These are phyloP conservation scores for Mesorhabditis sp. DNA, from an alignment of 2,888 invertebrate genomes.

Conservation along the genomic window DNA sequence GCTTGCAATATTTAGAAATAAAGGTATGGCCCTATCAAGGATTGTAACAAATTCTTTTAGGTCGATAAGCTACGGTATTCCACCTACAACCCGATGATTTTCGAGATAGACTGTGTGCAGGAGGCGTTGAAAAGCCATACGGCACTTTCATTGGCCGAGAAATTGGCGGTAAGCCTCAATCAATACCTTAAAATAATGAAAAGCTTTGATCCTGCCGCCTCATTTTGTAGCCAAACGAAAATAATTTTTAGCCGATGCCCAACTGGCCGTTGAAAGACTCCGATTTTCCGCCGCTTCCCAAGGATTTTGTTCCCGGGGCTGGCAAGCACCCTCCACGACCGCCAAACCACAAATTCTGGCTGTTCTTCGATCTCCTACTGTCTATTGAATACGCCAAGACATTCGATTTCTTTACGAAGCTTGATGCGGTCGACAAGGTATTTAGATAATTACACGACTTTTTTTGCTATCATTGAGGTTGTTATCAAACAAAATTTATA, in stretches of 20 bases:
- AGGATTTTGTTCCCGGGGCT: background rate
- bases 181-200: too few species aligned
- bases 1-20: constrained; percentile 31
- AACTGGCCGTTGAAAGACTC: background rate
- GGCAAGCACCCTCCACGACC: background rate
- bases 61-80: background rate
- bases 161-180: background rate
- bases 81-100: background rate
- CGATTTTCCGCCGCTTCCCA: background rate
- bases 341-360: too few species aligned
- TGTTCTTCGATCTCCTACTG: too few species aligned
- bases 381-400: too few species aligned
- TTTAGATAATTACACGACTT: too few species aligned
- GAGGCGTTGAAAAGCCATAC: background rate
- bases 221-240: too few species aligned
- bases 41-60: too few species aligned
- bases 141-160: background rate
- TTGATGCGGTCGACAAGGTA: too few species aligned
- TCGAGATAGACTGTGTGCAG: background rate
- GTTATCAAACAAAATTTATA: too few species aligned
- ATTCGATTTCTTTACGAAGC: too few species aligned
- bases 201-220: too few species aligned
- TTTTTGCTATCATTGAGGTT: too few species aligned
- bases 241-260: background rate
- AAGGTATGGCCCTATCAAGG: constrained; percentile 17